Evolutionary conservation across 1,140 invertebrate species (phyloP), one percentile per base, ranked within the genome.

Genomic region (Dreissena polymorpha): DNA sequence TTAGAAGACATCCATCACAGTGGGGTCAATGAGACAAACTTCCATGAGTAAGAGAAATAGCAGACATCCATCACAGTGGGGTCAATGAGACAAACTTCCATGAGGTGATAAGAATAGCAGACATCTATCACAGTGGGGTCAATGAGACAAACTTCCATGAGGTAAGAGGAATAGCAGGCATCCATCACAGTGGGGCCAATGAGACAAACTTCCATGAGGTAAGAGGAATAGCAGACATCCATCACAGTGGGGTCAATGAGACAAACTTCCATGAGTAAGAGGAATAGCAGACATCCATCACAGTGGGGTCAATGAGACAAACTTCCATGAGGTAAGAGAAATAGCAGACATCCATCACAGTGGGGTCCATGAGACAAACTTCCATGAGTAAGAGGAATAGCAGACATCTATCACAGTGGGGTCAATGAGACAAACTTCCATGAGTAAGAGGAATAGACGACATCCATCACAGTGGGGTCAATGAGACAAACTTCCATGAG

Each of bases 251-350:
- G 2, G 94, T 95, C 8, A 95, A 94, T 80, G 95, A 95, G 88
- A 93, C 93, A 5, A n/a, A n/a, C n/a, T n/a, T n/a, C n/a, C n/a
- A n/a, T n/a, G n/a, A n/a, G n/a, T 95, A 79, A 89, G 93, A 70
- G 94, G 94, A 75, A 95, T 95, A 51, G 87, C 93, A 73, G 94
- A 95, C 87, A 95, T 95, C 72, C 94, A 95, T 87, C 90, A 93
- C 55, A 90, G 85, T 84, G 95, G 94, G 2, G 94, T 95, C 8
- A 95, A 94, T 80, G 95, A 95, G 88, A 93, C 93, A 5, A n/a
- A n/a, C n/a, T n/a, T n/a, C n/a, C n/a, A n/a, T n/a, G n/a, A n/a
- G n/a, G n/a, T 95, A 79, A 89, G 93, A 70, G 94, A 94, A 75
- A 95, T 95, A 51, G 87, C 93, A 73, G 94, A 95, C 87, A 95